These are phyloP conservation scores for Apodemus agrarius DNA, from an alignment of 2,797 vertebrate genomes.

Conservation along the genomic window DNA sequence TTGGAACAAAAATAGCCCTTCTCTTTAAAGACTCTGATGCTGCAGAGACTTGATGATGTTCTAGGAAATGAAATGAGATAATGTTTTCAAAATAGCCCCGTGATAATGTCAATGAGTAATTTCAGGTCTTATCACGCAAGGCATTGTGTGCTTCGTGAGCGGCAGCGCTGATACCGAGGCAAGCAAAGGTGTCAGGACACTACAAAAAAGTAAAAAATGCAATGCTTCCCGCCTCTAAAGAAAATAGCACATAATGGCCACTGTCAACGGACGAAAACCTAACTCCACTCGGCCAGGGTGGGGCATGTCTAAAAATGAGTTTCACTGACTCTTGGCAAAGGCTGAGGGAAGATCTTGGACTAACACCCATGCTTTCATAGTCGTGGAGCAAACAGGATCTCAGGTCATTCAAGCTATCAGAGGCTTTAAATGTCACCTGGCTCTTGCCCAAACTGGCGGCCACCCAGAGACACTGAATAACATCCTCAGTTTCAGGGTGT, in stretches of 20 bases:
- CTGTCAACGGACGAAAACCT: neutral
- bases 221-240: rapidly evolving
- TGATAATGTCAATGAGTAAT: constrained; percentile 83
- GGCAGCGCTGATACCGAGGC: neutral
- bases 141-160: constrained; percentile 68
- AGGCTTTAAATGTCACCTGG: neutral
- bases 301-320: neutral
- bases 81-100: constrained; percentile 85
- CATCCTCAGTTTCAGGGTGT: neutral
- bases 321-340: constrained; percentile 2
- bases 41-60: constrained; percentile 74
- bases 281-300: neutral
- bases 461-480: neutral
- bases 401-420: neutral
- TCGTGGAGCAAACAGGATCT: constrained; percentile 13
- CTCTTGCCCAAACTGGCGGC: neutral
- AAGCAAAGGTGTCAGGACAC: constrained; percentile 40
- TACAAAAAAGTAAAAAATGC: neutral
- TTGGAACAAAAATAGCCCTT: constrained; percentile 67
- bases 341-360: neutral
- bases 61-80: constrained; percentile 86
- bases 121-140: constrained; percentile 80
- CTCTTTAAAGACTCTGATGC: constrained; percentile 75
- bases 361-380: neutral
- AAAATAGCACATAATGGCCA: neutral